These are phyloP conservation scores for Junonia oenone DNA, from an alignment of 2,888 invertebrate species.

Conservation along the genomic window DNA sequence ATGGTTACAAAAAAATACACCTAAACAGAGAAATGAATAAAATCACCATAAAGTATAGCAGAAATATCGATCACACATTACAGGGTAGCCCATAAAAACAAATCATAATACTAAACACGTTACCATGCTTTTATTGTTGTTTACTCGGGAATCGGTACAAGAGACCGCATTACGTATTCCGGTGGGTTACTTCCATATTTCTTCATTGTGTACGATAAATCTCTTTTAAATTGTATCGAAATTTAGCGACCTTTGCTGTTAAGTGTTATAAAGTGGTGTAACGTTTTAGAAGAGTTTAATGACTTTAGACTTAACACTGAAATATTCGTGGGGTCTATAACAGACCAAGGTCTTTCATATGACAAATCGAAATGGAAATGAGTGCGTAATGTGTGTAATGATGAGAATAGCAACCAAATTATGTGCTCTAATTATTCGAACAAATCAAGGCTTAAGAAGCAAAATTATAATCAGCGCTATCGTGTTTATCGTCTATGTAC, in stretches of 20 bases:
- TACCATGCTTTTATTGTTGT: conserved; percentile 21
- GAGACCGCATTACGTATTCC: conserved; percentile 27
- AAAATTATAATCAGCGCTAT: too few species aligned
- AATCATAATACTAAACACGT: conserved; percentile 24
- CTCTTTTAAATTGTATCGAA: conserved; percentile 6
- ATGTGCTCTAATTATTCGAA: too few species aligned
- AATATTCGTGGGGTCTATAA: too few species aligned
- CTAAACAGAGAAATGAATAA: not conserved
- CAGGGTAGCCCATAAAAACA: conserved; percentile 7
- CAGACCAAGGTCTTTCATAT: too few species aligned
- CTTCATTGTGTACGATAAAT: conserved; percentile 24
- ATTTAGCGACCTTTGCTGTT: not conserved
- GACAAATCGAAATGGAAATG: too few species aligned
- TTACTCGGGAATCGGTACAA: conserved; percentile 26
- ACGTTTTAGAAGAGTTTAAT: too few species aligned
- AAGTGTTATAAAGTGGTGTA: not conserved
- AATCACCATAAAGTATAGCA: not conserved
- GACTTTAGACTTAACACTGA: not conserved
- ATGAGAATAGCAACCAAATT: too few species aligned
- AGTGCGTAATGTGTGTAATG: too few species aligned
- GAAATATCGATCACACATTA: not conserved
- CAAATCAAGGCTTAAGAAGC: too few species aligned
- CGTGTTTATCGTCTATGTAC: too few species aligned
- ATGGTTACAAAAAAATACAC: too few species aligned
- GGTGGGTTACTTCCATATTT: conserved; percentile 17